Evolutionary conservation across 1,140 invertebrate species (phyloP), one percentile per base, ranked within the genome.

Genomic region (Eufriesea mexicana): DNA sequence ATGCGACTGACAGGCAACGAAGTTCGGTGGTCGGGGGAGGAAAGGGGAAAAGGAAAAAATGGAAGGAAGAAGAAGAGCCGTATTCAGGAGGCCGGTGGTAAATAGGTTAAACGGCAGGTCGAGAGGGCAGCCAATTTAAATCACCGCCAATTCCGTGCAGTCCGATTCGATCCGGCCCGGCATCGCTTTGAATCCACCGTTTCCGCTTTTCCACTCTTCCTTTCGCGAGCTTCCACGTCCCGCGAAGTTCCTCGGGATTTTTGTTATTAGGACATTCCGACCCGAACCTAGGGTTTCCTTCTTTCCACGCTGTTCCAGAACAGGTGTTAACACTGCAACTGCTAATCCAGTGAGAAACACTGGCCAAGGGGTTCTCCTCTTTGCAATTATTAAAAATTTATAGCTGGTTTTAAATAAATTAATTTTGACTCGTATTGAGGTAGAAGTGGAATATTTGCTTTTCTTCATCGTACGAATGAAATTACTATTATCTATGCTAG

Each of bases 51-150:
- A n/a, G 62, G 28, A 25, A 55, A 35, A 35, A 20, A 55, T 64
- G 14, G n/a, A 76, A 55, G n/a, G 62, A 47, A n/a, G 59, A 77
- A 57, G 59, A 66, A 51, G 67, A 68, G 57, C 49, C 55, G 66
- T 77, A 85, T 89, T 80, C 62, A 79, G 51, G 54, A 83, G 54
- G 45, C 51, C 57, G 74, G 68, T 89, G 78, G 86, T 88, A 90
- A 90, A 90, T 89, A 81, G 86, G 89, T 90, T 91, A 91, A 90
- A 91, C 80, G 87, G 64, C 64, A 57, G 83, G 83, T 84, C 77
- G 79, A 87, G 84, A 87, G 89, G 83, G 57, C 82, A 86, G 79
- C 79, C 89, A 91, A 91, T 90, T 91, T 90, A 90, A 90, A 91
- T 91, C 87, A 86, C 70, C 78, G 79, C 78, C 88, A 84, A 87